These are phyloP conservation scores for Rhabdomys pumilio DNA, from an alignment of 2,797 vertebrate species.

Conservation along the genomic window DNA sequence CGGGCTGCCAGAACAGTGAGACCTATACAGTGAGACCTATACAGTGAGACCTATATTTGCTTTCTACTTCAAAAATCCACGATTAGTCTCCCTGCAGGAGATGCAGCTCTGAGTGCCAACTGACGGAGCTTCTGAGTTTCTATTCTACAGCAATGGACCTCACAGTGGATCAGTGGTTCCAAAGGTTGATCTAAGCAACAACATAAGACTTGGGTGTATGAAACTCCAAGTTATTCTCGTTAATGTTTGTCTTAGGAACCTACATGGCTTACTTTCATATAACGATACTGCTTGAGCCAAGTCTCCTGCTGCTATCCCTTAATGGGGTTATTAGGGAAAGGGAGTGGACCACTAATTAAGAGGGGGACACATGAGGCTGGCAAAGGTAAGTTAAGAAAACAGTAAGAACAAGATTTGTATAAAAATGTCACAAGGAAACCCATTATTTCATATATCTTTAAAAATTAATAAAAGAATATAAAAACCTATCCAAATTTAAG, in stretches of 20 bases:
- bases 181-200: neutral
- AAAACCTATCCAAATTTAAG: conserved; percentile 27
- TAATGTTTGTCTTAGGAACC: neutral
- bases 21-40: neutral
- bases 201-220: neutral
- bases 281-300: neutral
- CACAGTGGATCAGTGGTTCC: neutral
- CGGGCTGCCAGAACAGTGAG: neutral
- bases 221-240: neutral
- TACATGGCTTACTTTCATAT: neutral
- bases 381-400: conserved; percentile 1
- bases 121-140: neutral
- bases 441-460: neutral
- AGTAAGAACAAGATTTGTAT: neutral
- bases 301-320: neutral
- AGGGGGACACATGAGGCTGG: neutral
- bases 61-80: neutral
- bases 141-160: neutral
- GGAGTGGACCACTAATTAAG: neutral
- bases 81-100: neutral
- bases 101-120: neutral
- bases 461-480: neutral
- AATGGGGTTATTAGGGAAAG: neutral
- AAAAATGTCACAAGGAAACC: neutral
- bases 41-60: neutral